These are phyloP conservation scores for Rhagoletis pomonella DNA, from an alignment of 1,140 invertebrate species.

Conservation along the genomic window DNA sequence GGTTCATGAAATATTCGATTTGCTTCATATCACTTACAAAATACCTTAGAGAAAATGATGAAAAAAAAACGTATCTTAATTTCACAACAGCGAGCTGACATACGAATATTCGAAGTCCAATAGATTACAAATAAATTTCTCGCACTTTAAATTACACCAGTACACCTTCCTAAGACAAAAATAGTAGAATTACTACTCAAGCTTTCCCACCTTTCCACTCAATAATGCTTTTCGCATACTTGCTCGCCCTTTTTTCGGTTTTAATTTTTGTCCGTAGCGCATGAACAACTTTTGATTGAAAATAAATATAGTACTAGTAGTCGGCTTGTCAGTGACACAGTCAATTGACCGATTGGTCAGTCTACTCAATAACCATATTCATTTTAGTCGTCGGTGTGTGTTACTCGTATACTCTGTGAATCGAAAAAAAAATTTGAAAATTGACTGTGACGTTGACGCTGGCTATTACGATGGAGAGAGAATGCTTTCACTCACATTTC, in stretches of 20 bases:
- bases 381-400: background rate
- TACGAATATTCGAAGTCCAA: too few relatives aligned
- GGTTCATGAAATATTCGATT: background rate
- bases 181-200: background rate
- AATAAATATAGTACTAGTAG: background rate
- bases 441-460: slow-evolving; percentile 7
- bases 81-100: too few relatives aligned
- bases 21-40: too few relatives aligned
- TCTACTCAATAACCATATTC: background rate
- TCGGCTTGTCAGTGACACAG: background rate
- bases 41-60: too few relatives aligned
- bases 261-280: background rate
- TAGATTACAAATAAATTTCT: too few relatives aligned
- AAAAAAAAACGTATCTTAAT: too few relatives aligned
- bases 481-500: too few relatives aligned
- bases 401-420: background rate
- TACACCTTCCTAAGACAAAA: too few relatives aligned
- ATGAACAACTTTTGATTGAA: slow-evolving; percentile 11
- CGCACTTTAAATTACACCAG: too few relatives aligned
- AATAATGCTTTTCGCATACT: background rate
- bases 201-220: background rate
- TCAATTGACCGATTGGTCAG: slow-evolving; percentile 25
- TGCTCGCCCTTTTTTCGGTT: background rate
- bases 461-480: too few relatives aligned
- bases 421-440: slow-evolving; percentile 22